Evolutionary conservation across 2,113 vertebrate genomes (phyloP).

Genomic region (Scartelaos histophorus): DNA sequence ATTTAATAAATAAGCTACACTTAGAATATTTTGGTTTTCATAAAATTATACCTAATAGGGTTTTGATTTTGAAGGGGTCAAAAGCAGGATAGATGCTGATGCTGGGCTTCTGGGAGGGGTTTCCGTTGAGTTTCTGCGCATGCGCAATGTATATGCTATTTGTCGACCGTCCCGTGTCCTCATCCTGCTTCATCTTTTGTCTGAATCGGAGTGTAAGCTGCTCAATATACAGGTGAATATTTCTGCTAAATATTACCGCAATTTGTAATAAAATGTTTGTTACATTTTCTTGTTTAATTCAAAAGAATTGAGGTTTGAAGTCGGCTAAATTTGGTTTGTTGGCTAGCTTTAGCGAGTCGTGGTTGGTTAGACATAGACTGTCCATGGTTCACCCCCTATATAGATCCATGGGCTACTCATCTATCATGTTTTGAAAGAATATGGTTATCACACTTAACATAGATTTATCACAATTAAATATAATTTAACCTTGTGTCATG

Average conservation of each 20-base stretch:
- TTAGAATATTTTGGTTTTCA: not conserved
- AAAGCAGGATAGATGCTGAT: conserved; percentile 55
- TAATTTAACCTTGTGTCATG: too few relatives aligned
- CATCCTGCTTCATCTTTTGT: not conserved
- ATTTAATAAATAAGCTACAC: too few relatives aligned
- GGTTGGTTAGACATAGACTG: conserved; percentile 9
- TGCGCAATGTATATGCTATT: conserved; percentile 29
- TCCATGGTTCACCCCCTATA: too few relatives aligned
- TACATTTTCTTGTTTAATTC: not conserved
- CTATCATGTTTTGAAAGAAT: not conserved
- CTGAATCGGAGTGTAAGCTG: not conserved
- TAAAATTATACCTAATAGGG: not conserved
- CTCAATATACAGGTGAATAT: not conserved
- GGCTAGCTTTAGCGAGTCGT: not conserved
- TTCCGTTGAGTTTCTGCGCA: conserved; percentile 22
- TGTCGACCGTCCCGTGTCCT: not conserved
- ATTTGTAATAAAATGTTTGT: not conserved
- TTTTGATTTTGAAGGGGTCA: not conserved
- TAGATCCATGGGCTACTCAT: conserved; percentile 6
- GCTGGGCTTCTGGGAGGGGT: conserved; percentile 28
- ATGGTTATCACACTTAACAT: not conserved
- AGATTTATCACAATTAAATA: not conserved
- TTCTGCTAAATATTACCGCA: not conserved
- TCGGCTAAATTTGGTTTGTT: not conserved
- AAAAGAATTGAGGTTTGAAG: not conserved